Base-by-base conservation (phyloP, 1,140 invertebrate genomes). In the Atta cephalotes region DNA sequence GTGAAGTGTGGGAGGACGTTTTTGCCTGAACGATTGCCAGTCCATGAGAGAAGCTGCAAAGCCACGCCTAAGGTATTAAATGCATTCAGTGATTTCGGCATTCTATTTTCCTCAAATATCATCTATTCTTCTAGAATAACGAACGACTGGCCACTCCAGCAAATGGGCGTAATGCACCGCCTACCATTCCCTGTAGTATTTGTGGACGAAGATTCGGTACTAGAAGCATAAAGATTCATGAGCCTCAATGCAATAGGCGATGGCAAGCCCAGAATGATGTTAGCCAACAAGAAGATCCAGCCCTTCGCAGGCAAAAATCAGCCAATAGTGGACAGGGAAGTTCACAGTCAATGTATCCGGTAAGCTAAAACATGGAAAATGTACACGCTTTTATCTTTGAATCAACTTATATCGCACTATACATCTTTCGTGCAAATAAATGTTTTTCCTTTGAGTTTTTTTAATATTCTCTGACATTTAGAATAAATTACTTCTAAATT, bases 241-340 rank as follows among this genome's bases (percentile, higher is more conserved):
- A 98, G 90, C 97, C 97, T 1, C 97, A 98, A 89, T 98, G 97
- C 92, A 92, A 98, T n/a, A 96, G 97, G 87, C 97, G 97, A 92
- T 97, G 97, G 96, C 95, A 96, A 70, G 89, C 94, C 49, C 97
- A 97, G 90, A 97, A 97, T 88, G 94, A 96, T 18, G 96, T 96
- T 5, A 95, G 21, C 9, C 65, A 28, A 9, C 79, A 88, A 25
- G 78, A 60, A 7, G 60, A 35, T 51, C 78, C 65, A 1, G 28
- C 12, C 0, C 1, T 5, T 7, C 39, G 68, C 5, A 74, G 31
- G 7, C 51, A 85, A 51, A 80, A 92, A 74, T 31, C 68, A 65
- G 31, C 66, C 31, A 18, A 4, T 10, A 56, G 7, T 51, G n/a
- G 16, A 10, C 89, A 88, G 21, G 72, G 70, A 58, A 58, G n/a